Percentiles rank a stretch among this genome's conserved stretches.
These are phyloP conservation scores for Hirudinaria manillensis DNA, from an alignment of 2,888 invertebrate species.

Conservation along the genomic window DNA sequence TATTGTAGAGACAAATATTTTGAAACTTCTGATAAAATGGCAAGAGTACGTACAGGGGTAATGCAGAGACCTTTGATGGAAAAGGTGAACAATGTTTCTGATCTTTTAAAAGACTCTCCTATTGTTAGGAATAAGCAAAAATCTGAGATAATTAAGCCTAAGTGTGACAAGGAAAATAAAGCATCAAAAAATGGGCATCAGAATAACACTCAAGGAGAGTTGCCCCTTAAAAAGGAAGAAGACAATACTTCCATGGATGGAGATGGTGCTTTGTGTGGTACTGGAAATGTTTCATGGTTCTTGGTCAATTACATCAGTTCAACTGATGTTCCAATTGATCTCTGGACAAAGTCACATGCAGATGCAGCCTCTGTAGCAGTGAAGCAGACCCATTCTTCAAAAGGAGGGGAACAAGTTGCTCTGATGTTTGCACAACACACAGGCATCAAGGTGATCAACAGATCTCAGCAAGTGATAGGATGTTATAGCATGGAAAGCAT, in stretches of 20 bases:
- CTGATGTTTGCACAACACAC: background rate
- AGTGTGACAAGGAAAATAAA: too few species aligned
- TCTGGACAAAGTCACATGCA: background rate
- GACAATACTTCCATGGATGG: background rate
- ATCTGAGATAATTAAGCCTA: too few species aligned
- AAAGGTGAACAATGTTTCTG: too few species aligned
- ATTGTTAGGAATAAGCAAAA: too few species aligned
- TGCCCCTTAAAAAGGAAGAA: background rate
- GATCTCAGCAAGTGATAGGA: background rate
- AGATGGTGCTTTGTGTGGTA: background rate
- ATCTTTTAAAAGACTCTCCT: too few species aligned
- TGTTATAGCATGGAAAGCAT: background rate
- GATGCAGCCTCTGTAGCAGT: background rate
- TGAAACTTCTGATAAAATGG: too few species aligned
- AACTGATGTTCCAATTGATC: background rate
- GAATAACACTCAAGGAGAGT: too few species aligned
- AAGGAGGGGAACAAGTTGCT: background rate
- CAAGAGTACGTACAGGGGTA: too few species aligned
- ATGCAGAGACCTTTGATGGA: too few species aligned
- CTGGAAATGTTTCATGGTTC: background rate
- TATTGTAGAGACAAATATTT: too few species aligned
- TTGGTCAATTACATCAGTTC: background rate
- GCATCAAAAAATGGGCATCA: too few species aligned
- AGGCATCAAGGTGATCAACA: background rate
- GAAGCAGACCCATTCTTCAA: background rate